Percentiles rank a stretch among this genome's conserved stretches.
phyloP scores from a whole-genome alignment of 2,113 vertebrate genomes.

The Pavo muticus region DNA sequence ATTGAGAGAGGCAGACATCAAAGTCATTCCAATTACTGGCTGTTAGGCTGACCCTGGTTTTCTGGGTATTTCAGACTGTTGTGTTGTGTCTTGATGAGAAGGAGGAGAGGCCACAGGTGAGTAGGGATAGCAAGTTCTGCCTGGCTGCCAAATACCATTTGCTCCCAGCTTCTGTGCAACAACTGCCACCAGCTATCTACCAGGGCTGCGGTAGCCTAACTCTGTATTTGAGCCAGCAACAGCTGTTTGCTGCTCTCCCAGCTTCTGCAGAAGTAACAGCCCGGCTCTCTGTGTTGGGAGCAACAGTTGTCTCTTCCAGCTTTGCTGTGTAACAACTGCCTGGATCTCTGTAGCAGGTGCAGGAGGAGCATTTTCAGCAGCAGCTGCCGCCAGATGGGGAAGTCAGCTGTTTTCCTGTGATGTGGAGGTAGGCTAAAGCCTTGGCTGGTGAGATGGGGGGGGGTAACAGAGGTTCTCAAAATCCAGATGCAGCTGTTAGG shows the following conservation, averaged over 20 bases:
- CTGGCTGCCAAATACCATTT: neutral
- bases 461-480: conserved; percentile 1
- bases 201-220: neutral
- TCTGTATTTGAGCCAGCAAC: neutral
- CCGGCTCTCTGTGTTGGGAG: neutral
- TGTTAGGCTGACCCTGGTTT: neutral
- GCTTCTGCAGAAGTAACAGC: conserved; percentile 36
- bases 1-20: neutral
- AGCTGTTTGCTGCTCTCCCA: neutral
- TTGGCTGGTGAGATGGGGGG: neutral
- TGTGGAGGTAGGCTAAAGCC: conserved; percentile 11
- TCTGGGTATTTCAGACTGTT: neutral
- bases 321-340: neutral
- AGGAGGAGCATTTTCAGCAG: neutral
- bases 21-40: neutral
- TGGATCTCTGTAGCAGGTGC: conserved; percentile 53
- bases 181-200: neutral
- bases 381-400: conserved; percentile 65
- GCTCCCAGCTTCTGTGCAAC: conserved; percentile 44
- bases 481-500: conserved; percentile 51
- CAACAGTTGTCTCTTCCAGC: conserved; percentile 18
- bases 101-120: conserved; percentile 9
- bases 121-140: neutral
- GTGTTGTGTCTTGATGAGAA: rapidly evolving
- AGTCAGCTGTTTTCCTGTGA: conserved; percentile 40